Percentiles rank a stretch among this genome's conserved stretches.
phyloP scores from a whole-genome alignment of 2,888 invertebrate species.

The Oxycera nigricornis region DNA sequence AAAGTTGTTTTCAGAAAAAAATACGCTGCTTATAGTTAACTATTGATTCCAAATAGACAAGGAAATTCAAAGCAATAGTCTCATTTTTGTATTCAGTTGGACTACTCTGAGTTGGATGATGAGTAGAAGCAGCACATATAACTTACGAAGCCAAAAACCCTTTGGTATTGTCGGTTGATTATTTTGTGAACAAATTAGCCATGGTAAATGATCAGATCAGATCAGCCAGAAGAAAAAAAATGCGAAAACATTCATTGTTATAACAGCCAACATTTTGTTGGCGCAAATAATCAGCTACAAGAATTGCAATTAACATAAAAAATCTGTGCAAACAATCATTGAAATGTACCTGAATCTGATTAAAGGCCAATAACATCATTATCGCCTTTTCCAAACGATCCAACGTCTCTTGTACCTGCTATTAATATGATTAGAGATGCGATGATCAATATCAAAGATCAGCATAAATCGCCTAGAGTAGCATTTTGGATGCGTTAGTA shows the following conservation, averaged over 20 bases:
- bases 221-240: slow-evolving; percentile 17
- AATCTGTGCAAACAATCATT: background rate
- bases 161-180: slow-evolving; percentile 49
- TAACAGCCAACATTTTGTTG: background rate
- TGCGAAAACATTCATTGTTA: slow-evolving; percentile 17
- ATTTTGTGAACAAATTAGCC: slow-evolving; percentile 38
- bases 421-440: slow-evolving; percentile 46
- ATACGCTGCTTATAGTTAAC: background rate
- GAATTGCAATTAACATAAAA: background rate
- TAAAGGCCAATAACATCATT: slow-evolving; percentile 47
- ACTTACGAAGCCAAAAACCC: slow-evolving; percentile 49
- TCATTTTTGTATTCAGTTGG: slow-evolving; percentile 37
- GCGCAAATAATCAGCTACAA: slow-evolving; percentile 1
- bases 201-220: slow-evolving; percentile 27
- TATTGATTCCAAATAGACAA: background rate
- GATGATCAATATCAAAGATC: slow-evolving; percentile 28
- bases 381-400: slow-evolving; percentile 47
- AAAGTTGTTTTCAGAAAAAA: background rate
- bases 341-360: background rate
- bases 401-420: slow-evolving; percentile 46
- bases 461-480: background rate
- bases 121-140: background rate
- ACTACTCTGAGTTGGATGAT: slow-evolving; percentile 42
- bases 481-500: background rate
- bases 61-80: background rate